These are phyloP conservation scores for Euthynnus affinis DNA, from an alignment of 2,797 vertebrate species.

Conservation along the genomic window DNA sequence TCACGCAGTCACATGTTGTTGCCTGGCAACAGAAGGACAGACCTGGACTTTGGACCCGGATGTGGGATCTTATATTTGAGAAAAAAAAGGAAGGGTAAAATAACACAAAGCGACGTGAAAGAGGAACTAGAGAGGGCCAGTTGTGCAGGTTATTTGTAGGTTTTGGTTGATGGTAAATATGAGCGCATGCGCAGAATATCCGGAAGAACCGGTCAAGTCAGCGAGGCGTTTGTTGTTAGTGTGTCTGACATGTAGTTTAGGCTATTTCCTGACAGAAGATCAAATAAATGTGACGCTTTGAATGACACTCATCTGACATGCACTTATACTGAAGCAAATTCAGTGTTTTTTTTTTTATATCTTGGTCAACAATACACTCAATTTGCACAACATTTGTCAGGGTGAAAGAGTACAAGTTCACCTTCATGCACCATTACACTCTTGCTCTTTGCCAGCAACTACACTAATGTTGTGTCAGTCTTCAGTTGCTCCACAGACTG, in stretches of 20 bases:
- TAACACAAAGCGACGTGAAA: background rate
- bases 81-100: background rate
- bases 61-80: slow-evolving; percentile 12
- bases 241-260: background rate
- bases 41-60: slow-evolving; percentile 68
- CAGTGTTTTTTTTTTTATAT: background rate
- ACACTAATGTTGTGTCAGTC: background rate
- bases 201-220: slow-evolving; percentile 43
- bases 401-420: slow-evolving; percentile 38
- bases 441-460: background rate
- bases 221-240: background rate
- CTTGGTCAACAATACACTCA: background rate
- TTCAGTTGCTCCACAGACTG: background rate
- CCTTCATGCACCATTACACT: slow-evolving; percentile 37
- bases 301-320: background rate
- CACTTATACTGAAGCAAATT: background rate
- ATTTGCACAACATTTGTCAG: background rate
- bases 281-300: background rate
- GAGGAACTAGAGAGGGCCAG: slow-evolving; percentile 20
- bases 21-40: slow-evolving; percentile 44
- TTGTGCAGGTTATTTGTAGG: slow-evolving; percentile 21
- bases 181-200: slow-evolving; percentile 45
- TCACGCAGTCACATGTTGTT: slow-evolving; percentile 66
- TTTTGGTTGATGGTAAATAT: background rate
- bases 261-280: background rate